Base-by-base conservation (phyloP, 2,797 vertebrate genomes). In the Novumbra hubbsi region DNA sequence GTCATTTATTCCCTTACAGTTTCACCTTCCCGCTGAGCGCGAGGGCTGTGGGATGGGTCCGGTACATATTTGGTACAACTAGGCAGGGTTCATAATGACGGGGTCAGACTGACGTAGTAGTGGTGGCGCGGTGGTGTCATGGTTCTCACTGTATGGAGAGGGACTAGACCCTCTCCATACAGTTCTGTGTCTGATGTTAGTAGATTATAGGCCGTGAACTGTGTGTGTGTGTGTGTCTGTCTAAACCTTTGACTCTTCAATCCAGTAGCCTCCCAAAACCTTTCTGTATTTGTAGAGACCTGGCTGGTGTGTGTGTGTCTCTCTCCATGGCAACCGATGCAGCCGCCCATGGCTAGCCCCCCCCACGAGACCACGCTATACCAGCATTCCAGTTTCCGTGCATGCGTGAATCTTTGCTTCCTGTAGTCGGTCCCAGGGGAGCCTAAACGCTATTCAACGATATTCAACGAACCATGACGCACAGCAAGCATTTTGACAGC, bases 291-390 rank as follows among this genome's bases (percentile, higher is more conserved):
- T 71, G 63, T 32, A 12, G 27, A 71, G 66, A 24, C 21, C 49
- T 73, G 24, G 50, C 45, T 28, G 0, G 1, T n/a, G 70, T 30
- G 1, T n/a, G 70, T 30, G 52, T n/a, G 34, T 41, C 17, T 49
- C 17, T 68, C 60, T 15, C 48, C 28, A 60, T 71, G 73, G 57
- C 67, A 62, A 70, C 73, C 48, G 4, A 27, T n/a, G 16, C 6
- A 32, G 60, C 12, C 27, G 15, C 12, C 24, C 12, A 17, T 15
- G 60, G 60, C 27, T 63, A 30, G 24, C 14, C 27, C 21, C 27
- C 21, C n/a, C 19, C 55, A 57, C n/a, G n/a, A 11, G 55, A 57
- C 55, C 9, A 57, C 17, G 3, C 17, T 57, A 24, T 57, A n/a
- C 55, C 17, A 12, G 55, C 21, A n/a, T 57, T 3, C n/a, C 52